Evolutionary conservation across 2,888 invertebrate genomes (phyloP).

Genomic region (Rhagonycha fulva): DNA sequence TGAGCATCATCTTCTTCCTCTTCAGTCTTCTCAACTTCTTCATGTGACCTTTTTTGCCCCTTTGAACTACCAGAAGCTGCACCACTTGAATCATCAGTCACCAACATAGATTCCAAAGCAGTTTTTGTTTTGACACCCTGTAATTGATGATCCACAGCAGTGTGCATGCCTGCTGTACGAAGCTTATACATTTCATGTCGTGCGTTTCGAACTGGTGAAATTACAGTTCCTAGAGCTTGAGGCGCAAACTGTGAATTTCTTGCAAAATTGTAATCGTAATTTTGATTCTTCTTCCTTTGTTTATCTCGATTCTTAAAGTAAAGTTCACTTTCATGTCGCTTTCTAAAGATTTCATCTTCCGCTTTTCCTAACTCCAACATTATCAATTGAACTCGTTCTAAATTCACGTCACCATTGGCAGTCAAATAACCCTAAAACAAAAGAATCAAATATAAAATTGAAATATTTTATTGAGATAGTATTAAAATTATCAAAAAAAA

Average conservation of each 20-base stretch:
- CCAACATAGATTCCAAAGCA: slow-evolving; percentile 59
- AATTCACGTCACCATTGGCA: slow-evolving; percentile 90
- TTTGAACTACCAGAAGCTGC: slow-evolving; percentile 40
- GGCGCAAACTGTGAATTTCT: slow-evolving; percentile 80
- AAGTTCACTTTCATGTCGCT: slow-evolving; percentile 84
- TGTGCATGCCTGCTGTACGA: slow-evolving; percentile 65
- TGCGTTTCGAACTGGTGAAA: slow-evolving; percentile 66
- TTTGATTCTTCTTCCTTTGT: slow-evolving; percentile 69
- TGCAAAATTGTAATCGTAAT: slow-evolving; percentile 55
- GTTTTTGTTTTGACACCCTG: slow-evolving; percentile 37
- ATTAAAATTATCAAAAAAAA: no score
- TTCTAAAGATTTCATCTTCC: slow-evolving; percentile 97
- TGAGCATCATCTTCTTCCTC: slow-evolving; percentile 77
- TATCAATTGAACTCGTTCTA: slow-evolving; percentile 92
- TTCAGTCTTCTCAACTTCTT: slow-evolving; percentile 48
- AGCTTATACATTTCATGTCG: slow-evolving; percentile 77
- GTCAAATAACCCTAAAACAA: slow-evolving; percentile 84
- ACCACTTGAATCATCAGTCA: slow-evolving; percentile 45
- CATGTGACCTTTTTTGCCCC: slow-evolving; percentile 60
- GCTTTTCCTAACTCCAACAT: slow-evolving; percentile 90
- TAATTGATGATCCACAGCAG: slow-evolving; percentile 42
- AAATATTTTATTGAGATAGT: no score
- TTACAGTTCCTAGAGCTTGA: slow-evolving; percentile 64
- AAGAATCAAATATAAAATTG: neutral
- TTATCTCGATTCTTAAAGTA: slow-evolving; percentile 79